These are phyloP conservation scores for Eudemis profundana DNA, from an alignment of 2,888 invertebrate genomes.

Conservation along the genomic window DNA sequence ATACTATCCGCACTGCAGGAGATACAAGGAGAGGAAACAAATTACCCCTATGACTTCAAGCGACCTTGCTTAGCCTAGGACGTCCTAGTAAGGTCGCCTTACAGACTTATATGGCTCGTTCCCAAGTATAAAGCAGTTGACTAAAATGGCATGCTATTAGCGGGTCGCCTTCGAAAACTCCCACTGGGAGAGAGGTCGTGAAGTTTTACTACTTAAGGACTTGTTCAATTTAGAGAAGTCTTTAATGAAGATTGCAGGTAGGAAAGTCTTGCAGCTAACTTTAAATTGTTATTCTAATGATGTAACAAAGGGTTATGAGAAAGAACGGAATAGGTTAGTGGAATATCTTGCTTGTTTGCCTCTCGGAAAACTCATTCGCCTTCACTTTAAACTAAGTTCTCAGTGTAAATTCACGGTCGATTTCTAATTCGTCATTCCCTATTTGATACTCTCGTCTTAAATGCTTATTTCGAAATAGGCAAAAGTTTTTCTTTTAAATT, in stretches of 20 bases:
- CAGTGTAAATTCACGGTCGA: slow-evolving; percentile 2
- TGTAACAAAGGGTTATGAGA: too few relatives aligned
- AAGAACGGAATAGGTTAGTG: too few relatives aligned
- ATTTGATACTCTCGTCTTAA: slow-evolving; percentile 7
- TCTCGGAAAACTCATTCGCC: too few relatives aligned
- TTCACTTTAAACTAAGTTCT: not conserved
- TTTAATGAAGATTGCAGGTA: not conserved
- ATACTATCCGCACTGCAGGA: not conserved
- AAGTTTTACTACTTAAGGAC: slow-evolving; percentile 8
- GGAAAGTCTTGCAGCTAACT: not conserved
- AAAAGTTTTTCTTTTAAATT: too few relatives aligned
- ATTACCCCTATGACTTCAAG: not conserved
- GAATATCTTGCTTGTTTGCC: too few relatives aligned
- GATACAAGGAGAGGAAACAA: not conserved
- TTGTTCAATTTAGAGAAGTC: slow-evolving; percentile 3
- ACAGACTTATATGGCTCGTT: not conserved
- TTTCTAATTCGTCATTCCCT: slow-evolving; percentile 28
- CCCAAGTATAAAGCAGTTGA: not conserved
- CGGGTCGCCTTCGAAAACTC: slow-evolving; percentile 1
- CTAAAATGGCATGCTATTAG: slow-evolving; percentile 15
- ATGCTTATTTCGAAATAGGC: not conserved
- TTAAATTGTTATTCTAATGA: too few relatives aligned
- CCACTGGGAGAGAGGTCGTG: slow-evolving; percentile 3
- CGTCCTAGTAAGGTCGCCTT: not conserved
- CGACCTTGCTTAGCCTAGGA: not conserved